Conservation (phyloP, 2,888 invertebrate genomes). For the Homarus gammarus region DNA sequence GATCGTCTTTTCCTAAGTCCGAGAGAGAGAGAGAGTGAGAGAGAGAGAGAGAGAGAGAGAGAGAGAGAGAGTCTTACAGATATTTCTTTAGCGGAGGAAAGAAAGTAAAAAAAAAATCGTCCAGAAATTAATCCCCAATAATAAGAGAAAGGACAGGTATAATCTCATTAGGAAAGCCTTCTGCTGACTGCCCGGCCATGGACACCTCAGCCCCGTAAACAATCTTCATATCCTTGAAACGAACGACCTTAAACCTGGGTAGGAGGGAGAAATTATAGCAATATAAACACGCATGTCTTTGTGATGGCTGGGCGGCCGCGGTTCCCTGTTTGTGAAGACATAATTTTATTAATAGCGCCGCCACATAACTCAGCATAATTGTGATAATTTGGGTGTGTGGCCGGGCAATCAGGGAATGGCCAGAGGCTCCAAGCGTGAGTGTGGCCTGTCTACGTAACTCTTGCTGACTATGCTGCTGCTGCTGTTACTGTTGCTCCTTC, state of each 20-base stretch:
- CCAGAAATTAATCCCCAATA: too few species aligned
- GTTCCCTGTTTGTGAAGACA: background rate
- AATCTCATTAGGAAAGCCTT: too few species aligned
- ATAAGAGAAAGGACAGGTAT: too few species aligned
- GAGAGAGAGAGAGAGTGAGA: background rate
- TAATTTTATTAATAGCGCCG: background rate
- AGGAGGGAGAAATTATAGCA: background rate
- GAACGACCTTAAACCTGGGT: too few species aligned
- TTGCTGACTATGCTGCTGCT: too few species aligned
- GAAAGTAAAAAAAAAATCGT: too few species aligned
- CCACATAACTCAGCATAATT: background rate
- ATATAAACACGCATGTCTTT: background rate
- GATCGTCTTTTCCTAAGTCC: too few species aligned
- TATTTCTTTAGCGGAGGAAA: too few species aligned
- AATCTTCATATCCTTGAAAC: too few species aligned
- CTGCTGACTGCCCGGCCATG: too few species aligned
- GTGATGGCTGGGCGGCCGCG: background rate
- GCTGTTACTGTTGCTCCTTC: too few species aligned
- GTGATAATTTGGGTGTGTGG: background rate
- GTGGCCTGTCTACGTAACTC: background rate
- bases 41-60: background rate
- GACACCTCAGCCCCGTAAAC: too few species aligned
- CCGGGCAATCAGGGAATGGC: background rate
- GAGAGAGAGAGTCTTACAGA: slow-evolving; percentile 8
- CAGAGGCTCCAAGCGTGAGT: background rate